Base-by-base conservation (phyloP, 2,113 vertebrate genomes). In the Barnardius zonarius region DNA sequence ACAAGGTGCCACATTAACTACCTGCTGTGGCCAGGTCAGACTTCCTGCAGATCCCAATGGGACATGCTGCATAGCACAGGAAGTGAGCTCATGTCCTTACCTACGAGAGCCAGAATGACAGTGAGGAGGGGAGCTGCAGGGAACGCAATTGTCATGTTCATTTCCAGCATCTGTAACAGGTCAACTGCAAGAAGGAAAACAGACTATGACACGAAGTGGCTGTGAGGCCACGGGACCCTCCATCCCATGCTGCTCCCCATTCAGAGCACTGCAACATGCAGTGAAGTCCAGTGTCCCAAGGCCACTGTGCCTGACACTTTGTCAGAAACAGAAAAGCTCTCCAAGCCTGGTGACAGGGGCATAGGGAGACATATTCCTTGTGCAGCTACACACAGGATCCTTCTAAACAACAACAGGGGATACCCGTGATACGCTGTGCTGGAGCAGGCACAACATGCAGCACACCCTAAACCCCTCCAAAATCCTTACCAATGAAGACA, bases 101-200 rank as follows among this genome's bases (percentile, higher is more conserved):
- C 99, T 0, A 99, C 99, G 6, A 99, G 98, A 44, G 99, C 99
- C 95, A 99, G 98, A 93, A 99, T 99, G 97, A 99, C 99, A 0
- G 99, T 99, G 94, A 99, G 99, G 90, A 99, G 97, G 35, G 99
- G 99, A 61, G 99, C 99, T 9, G 99, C 99, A 2, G 99, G 99
- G 97, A 99, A 99, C 1, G 99, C 99, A 48, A 99, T 99, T 49
- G 99, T 99, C 99, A 99, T 99, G 97, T 99, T 99, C 99, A 99
- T 99, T 96, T 99, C 99, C 97, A 99, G 97, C 99, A 99, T 99
- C 98, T 99, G 99, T 19, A 99, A 97, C 68, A 99, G 98, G 95
- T 99, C 99, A 94, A 99, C 99, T 99, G 98, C 82, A 86, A 95
- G 86, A 84, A 74, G 59, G 89, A 95, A 95, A 61, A n/a, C 9